Evolutionary conservation across 2,797 vertebrate species (phyloP).

Genomic region (Linurgus olivaceus): DNA sequence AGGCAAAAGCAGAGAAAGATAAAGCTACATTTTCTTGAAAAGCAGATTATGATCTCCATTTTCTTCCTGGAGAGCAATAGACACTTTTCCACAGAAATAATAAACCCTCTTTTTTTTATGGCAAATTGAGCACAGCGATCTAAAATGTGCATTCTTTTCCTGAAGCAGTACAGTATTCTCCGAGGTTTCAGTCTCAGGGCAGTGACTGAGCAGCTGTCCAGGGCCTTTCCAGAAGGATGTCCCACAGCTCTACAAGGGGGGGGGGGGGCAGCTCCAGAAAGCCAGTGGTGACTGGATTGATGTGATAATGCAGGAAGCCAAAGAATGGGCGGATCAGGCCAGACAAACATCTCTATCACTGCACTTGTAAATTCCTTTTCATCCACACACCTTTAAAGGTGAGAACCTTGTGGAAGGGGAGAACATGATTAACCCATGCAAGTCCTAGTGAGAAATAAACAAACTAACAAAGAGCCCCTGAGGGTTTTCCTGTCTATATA

Average conservation of each 20-base stretch:
- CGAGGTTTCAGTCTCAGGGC: not conserved
- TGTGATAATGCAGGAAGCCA: not conserved
- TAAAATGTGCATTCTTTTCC: not conserved
- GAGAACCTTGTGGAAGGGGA: not conserved
- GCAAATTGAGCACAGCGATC: not conserved
- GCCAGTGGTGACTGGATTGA: not conserved
- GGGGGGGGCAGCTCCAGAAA: not conserved
- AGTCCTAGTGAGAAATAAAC: not conserved
- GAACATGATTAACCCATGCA: not conserved
- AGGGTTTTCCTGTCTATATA: not conserved
- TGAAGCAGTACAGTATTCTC: not conserved
- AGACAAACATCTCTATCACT: not conserved
- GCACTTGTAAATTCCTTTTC: not conserved
- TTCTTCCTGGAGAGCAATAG: not conserved
- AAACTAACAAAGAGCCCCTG: not conserved
- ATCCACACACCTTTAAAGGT: not conserved
- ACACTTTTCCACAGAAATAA: not conserved
- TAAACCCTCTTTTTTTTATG: not conserved
- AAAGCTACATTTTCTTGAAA: not conserved
- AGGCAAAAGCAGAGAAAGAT: not conserved
- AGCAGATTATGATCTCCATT: not conserved
- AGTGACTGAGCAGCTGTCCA: not conserved
- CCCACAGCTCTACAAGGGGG: not conserved
- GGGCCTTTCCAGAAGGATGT: not conserved
- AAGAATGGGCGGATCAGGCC: not conserved